A percentile compares a stretch with the other conserved stretches of the same genome.
Conservation (phyloP, 1,140 invertebrate species). For the Alviniconcha marisindica region DNA sequence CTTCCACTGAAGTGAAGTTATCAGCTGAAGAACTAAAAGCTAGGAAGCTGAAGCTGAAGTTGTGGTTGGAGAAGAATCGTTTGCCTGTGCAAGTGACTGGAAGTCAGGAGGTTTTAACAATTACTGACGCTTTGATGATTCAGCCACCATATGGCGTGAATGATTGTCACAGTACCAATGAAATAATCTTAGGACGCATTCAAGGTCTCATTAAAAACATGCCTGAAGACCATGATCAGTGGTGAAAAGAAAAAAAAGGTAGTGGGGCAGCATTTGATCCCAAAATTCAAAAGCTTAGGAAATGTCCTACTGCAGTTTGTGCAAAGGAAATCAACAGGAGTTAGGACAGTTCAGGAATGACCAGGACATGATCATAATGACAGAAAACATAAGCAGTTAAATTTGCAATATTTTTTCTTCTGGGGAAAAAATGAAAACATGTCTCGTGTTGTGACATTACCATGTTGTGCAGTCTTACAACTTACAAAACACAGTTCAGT, state of each 20-base stretch:
- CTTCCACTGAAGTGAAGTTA: conserved; percentile 41
- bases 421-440: too few species aligned
- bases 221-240: conserved; percentile 68
- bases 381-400: too few species aligned
- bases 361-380: too few species aligned
- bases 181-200: conserved; percentile 73
- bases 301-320: background rate
- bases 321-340: background rate
- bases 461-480: too few species aligned
- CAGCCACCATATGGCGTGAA: conserved; percentile 70
- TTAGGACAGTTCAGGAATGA: too few species aligned
- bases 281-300: too few species aligned
- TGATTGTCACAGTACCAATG: conserved; percentile 72
- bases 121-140: conserved; percentile 70
- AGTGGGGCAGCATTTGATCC: too few species aligned
- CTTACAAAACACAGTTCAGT: too few species aligned
- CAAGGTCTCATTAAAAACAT: conserved; percentile 74
- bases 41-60: conserved; percentile 60
- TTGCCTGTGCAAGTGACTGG: conserved; percentile 64
- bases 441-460: too few species aligned
- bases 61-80: conserved; percentile 71
- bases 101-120: conserved; percentile 55
- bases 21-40: conserved; percentile 60
- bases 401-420: too few species aligned
- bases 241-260: too few species aligned